Conservation (phyloP, 2,888 invertebrate genomes). For the Agrenia bidenticulata region DNA sequence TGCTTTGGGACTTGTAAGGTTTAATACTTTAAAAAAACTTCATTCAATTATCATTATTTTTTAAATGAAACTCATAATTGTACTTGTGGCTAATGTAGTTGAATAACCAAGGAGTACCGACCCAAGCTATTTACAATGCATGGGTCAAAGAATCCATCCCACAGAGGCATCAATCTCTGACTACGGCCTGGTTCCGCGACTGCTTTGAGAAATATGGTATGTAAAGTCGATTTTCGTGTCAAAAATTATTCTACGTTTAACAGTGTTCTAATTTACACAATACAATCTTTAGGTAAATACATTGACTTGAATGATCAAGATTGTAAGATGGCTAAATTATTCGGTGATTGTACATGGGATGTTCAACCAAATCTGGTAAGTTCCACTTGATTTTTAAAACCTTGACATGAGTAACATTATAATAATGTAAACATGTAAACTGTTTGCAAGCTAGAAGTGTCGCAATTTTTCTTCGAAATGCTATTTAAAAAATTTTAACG, state of each 20-base stretch:
- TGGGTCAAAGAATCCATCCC: slow-evolving; percentile 8
- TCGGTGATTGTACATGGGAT: slow-evolving; percentile 15
- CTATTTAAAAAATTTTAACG: no score
- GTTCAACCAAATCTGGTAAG: slow-evolving; percentile 5
- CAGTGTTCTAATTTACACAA: no score
- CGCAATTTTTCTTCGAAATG: no score
- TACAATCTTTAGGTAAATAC: slow-evolving; percentile 8
- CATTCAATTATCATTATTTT: neutral
- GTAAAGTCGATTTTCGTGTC: no score
- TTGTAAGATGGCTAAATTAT: slow-evolving; percentile 8
- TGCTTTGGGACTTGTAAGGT: slow-evolving; percentile 11
- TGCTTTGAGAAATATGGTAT: slow-evolving; percentile 17
- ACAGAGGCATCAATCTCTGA: neutral
- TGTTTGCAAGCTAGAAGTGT: no score
- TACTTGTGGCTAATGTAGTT: neutral
- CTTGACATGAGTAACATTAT: no score
- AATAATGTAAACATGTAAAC: no score
- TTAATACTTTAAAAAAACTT: neutral
- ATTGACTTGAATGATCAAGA: neutral
- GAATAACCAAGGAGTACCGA: slow-evolving; percentile 10
- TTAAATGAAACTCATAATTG: neutral
- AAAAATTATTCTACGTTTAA: no score
- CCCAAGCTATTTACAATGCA: neutral
- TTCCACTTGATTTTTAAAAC: no score
- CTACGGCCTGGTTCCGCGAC: slow-evolving; percentile 1